These are phyloP conservation scores for Pachypanchax playfairii DNA, from an alignment of 2,113 vertebrate genomes.

Conservation along the genomic window DNA sequence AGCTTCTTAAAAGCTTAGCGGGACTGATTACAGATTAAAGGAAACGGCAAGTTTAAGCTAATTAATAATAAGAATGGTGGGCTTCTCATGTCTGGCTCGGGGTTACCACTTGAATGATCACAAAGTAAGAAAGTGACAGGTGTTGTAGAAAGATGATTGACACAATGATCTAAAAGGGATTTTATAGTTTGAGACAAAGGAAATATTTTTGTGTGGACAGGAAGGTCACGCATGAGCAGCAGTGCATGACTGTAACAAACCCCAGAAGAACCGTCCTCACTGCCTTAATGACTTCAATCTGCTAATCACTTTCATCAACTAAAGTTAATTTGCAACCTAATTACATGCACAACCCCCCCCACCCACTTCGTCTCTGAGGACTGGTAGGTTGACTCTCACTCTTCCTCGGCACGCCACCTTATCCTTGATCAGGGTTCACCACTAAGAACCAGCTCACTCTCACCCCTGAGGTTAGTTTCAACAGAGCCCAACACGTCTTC, in stretches of 20 bases:
- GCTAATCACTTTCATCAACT: constrained; percentile 56
- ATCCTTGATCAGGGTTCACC: background rate
- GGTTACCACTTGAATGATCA: constrained; percentile 31
- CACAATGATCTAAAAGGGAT: too few species aligned
- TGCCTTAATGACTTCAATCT: constrained; percentile 38
- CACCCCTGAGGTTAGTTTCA: constrained; percentile 9
- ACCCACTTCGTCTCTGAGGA: constrained; percentile 12
- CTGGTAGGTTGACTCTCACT: background rate
- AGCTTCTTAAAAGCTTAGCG: constrained; percentile 29
- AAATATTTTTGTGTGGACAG: too few species aligned
- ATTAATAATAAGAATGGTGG: constrained; percentile 38
- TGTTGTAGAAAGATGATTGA: background rate
- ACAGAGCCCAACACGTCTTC: constrained; percentile 6
- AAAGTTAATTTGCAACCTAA: constrained; percentile 56
- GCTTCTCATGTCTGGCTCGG: constrained; percentile 17
- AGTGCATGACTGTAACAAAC: background rate
- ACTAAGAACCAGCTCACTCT: constrained; percentile 1
- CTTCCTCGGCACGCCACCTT: constrained; percentile 9
- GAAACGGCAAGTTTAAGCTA: constrained; percentile 31
- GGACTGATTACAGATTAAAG: constrained; percentile 13
- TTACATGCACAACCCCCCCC: constrained; percentile 40
- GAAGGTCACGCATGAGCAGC: background rate
- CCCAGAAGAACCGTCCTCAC: background rate
- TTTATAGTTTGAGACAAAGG: too few species aligned
- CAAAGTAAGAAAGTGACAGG: constrained; percentile 20